Percentiles rank a stretch among this genome's conserved stretches.
Conservation (phyloP, 2,888 invertebrate genomes). For the Dynastes maya region DNA sequence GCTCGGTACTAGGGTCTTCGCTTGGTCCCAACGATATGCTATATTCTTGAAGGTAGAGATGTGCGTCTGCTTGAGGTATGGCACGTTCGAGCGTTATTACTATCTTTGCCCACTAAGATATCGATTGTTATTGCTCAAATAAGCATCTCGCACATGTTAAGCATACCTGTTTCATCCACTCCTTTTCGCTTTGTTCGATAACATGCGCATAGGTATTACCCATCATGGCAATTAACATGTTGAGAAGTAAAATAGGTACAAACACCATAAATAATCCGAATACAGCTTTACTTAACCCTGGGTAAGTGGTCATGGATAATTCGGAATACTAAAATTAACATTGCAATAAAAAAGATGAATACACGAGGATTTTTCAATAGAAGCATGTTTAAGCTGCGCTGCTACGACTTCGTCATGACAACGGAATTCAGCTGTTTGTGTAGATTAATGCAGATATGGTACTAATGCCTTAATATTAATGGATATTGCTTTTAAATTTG, state of each 20-base stretch:
- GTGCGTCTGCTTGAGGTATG: constrained; percentile 91
- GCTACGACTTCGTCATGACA: too few relatives aligned
- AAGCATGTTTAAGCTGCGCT: too few relatives aligned
- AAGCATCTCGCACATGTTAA: constrained; percentile 10
- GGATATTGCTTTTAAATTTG: too few relatives aligned
- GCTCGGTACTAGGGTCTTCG: constrained; percentile 86
- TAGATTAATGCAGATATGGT: too few relatives aligned
- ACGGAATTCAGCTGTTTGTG: too few relatives aligned
- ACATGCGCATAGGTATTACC: constrained; percentile 99
- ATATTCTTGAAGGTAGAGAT: constrained; percentile 94
- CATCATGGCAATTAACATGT: constrained; percentile 99
- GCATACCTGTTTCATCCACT: constrained; percentile 94
- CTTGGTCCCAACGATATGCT: constrained; percentile 93
- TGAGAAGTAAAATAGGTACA: constrained; percentile 95
- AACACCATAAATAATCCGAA: constrained; percentile 98
- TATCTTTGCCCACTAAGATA: constrained; percentile 95
- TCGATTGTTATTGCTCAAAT: constrained; percentile 39
- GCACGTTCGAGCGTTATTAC: constrained; percentile 97
- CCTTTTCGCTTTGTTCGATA: constrained; percentile 98
- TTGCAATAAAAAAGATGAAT: constrained; percentile 6
- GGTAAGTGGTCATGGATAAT: constrained; percentile 90
- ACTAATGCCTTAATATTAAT: too few relatives aligned
- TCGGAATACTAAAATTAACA: constrained; percentile 87
- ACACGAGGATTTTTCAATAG: too few relatives aligned
- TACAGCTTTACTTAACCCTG: constrained; percentile 94